Conservation (phyloP, 2,113 vertebrate genomes). For the Furnarius figulus region DNA sequence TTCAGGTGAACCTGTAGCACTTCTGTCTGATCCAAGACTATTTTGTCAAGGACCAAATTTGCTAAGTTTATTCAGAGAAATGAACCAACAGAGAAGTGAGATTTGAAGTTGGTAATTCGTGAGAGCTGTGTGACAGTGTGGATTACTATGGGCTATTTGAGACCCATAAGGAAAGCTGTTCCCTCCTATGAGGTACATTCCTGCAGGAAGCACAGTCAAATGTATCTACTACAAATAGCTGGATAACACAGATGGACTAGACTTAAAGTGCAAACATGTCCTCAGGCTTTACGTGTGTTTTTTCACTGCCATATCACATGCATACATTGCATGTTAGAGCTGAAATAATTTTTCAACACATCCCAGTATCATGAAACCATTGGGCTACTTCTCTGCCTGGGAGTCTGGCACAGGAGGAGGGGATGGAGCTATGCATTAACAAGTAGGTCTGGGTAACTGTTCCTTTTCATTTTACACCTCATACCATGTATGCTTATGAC, state of each 20-base stretch:
- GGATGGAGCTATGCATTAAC: background rate
- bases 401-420: background rate
- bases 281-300: background rate
- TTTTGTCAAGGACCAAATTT: background rate
- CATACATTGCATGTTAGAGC: background rate
- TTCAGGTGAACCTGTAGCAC: background rate
- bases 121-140: background rate
- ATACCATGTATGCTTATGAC: background rate
- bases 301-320: background rate
- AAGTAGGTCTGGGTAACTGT: background rate
- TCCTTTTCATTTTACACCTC: background rate
- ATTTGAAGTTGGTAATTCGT: background rate
- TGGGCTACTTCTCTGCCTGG: background rate
- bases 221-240: background rate
- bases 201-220: background rate
- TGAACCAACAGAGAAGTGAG: background rate
- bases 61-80: background rate
- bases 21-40: background rate
- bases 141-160: background rate
- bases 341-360: background rate
- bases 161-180: background rate
- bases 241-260: background rate
- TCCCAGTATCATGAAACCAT: background rate
- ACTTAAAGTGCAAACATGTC: background rate
- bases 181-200: background rate